Evolutionary conservation across 2,113 vertebrate genomes (phyloP), one percentile per base, ranked within the genome.

Genomic region (Urocitellus parryii): DNA sequence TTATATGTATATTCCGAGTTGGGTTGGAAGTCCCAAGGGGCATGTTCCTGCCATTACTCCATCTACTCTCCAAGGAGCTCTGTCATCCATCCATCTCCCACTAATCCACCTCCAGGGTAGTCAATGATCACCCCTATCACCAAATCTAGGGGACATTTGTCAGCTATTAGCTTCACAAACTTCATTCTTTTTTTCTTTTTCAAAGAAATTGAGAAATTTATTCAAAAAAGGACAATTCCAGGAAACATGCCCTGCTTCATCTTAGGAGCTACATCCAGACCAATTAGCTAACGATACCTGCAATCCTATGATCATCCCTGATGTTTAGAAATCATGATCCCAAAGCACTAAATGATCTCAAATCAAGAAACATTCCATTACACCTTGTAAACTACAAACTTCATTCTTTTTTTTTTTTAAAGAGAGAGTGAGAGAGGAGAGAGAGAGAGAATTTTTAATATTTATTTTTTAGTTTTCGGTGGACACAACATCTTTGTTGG

Each of bases 191-290:
- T 45, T 45, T 9, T 45, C 45, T 45, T 45, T 45, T 8, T 45
- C 58, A 80, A 77, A 72, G 51, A 81, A 92, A 73, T 2, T 29
- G 42, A 61, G 76, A 67, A 27, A 91, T 96, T 97, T 96, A 96
- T 92, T 98, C 85, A 45, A 61, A 73, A 68, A 68, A 87, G 73
- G 48, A 39, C 78, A 53, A 39, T 53, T 67, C 42, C 79, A 76
- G 61, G 84, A 90, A 81, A 65, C 13, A 16, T 12, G 10, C 18
- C 61, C 34, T 12, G 48, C 42, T 80, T 79, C 34, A 12, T 10
- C 8, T n/a, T 17, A 8, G 39, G 20, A 53, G 42, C 48, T 37
- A 34, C 13, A 58, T 18, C 42, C 0, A 22, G 56, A 18, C 73
- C 58, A 51, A 53, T 7, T 17, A n/a, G n/a, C 45, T 48, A 1